Evolutionary conservation across 2,888 invertebrate species (phyloP).

Genomic region (Laothoe populi): DNA sequence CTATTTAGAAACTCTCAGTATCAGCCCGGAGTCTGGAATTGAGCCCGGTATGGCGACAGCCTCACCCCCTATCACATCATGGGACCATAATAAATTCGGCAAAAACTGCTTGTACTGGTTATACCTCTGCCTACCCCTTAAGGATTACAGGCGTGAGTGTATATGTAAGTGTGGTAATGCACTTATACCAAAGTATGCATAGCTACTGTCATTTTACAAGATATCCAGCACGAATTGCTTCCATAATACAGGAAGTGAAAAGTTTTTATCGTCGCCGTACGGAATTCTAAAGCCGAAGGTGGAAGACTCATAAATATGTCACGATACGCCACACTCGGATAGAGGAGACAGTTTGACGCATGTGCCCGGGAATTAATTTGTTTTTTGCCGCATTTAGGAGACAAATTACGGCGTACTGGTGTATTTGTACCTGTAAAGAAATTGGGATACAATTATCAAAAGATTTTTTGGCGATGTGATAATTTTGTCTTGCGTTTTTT

Average conservation of each 20-base stretch:
- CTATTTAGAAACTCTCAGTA: no score
- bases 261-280: constrained; percentile 3
- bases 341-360: constrained; percentile 61
- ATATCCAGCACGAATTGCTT: neutral
- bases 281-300: constrained; percentile 49
- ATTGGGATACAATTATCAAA: neutral
- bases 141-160: no score
- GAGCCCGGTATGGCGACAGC: no score
- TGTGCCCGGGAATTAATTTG: constrained; percentile 62
- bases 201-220: neutral
- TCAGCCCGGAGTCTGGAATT: no score
- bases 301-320: constrained; percentile 30
- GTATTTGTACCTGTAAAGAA: constrained; percentile 11
- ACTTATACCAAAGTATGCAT: no score
- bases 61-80: no score
- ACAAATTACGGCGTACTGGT: constrained; percentile 17
- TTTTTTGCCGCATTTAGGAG: constrained; percentile 36
- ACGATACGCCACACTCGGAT: constrained; percentile 44
- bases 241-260: neutral
- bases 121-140: no score
- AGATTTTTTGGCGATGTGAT: neutral
- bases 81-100: no score
- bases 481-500: neutral
- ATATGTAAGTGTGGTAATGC: no score
- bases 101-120: no score